Percentiles rank a stretch among this genome's conserved stretches.
phyloP scores from a whole-genome alignment of 2,113 vertebrate species.

The Poecile atricapillus region DNA sequence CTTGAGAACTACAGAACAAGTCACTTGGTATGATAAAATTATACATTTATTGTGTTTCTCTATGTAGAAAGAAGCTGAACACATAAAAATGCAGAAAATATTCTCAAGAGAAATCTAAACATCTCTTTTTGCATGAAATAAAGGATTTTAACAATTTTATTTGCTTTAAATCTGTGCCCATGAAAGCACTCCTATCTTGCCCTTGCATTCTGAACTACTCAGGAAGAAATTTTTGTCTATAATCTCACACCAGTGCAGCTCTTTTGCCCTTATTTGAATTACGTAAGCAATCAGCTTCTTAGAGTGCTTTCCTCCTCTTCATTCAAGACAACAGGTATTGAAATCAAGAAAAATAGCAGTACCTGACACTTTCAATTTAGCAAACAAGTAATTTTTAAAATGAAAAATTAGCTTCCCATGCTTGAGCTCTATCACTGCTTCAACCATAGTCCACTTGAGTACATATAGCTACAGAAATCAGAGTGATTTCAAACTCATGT shows the following conservation, averaged over 20 bases:
- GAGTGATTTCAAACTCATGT: not conserved
- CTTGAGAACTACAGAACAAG: not conserved
- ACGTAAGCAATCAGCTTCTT: not conserved
- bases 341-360: not conserved
- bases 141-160: not conserved
- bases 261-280: not conserved
- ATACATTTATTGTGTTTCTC: not conserved
- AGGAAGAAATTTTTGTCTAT: not conserved
- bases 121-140: not conserved
- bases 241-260: not conserved
- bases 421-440: not conserved
- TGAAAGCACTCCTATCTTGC: not conserved
- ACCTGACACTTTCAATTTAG: not conserved
- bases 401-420: not conserved
- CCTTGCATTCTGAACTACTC: not conserved
- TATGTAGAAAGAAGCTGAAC: not conserved
- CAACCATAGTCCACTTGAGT: not conserved
- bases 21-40: not conserved
- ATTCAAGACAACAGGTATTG: not conserved
- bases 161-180: not conserved
- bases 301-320: not conserved
- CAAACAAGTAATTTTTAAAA: not conserved
- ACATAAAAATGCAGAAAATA: not conserved
- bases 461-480: not conserved
- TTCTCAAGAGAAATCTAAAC: not conserved